Conservation (phyloP, 2,888 invertebrate genomes). For the Euzophera pinguis region DNA sequence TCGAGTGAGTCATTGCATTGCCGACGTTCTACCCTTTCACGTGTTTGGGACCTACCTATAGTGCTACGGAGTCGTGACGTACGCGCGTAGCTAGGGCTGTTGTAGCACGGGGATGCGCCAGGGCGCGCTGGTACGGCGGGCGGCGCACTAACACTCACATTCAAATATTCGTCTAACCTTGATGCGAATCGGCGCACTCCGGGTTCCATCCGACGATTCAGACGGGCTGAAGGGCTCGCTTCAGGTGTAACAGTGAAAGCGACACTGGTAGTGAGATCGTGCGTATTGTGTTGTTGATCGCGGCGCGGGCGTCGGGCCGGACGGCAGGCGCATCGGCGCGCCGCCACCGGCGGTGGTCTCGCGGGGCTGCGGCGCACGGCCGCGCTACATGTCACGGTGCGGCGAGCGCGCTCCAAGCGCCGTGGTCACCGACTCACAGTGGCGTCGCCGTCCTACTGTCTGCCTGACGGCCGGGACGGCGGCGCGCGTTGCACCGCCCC, state of each 20-base stretch:
- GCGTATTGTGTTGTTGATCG: slow-evolving; percentile 36
- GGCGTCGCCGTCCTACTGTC: slow-evolving; percentile 80
- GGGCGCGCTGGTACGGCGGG: slow-evolving; percentile 51
- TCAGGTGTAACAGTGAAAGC: slow-evolving; percentile 60
- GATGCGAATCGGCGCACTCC: slow-evolving; percentile 79
- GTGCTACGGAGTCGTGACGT: slow-evolving; percentile 41
- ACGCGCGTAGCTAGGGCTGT: slow-evolving; percentile 49
- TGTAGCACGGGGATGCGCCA: slow-evolving; percentile 54
- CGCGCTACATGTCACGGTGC: slow-evolving; percentile 76
- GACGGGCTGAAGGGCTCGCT: slow-evolving; percentile 72
- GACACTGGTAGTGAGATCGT: slow-evolving; percentile 45
- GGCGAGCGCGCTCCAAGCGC: slow-evolving; percentile 76
- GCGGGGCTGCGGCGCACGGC: slow-evolving; percentile 71
- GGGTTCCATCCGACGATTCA: slow-evolving; percentile 77
- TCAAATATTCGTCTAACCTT: slow-evolving; percentile 78
- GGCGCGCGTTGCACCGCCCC: slow-evolving; percentile 78
- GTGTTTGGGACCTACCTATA: slow-evolving; percentile 64
- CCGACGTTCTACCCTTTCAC: slow-evolving; percentile 46
- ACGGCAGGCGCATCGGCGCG: slow-evolving; percentile 73
- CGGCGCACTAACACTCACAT: slow-evolving; percentile 75
- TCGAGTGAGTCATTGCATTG: slow-evolving; percentile 47
- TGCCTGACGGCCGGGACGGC: slow-evolving; percentile 67
- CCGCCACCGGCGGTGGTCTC: slow-evolving; percentile 67
- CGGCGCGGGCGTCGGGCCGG: slow-evolving; percentile 65
- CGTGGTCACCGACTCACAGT: slow-evolving; percentile 77